These are phyloP conservation scores for Boulengeromyrus knoepffleri DNA, from an alignment of 2,113 vertebrate genomes.

Conservation along the genomic window DNA sequence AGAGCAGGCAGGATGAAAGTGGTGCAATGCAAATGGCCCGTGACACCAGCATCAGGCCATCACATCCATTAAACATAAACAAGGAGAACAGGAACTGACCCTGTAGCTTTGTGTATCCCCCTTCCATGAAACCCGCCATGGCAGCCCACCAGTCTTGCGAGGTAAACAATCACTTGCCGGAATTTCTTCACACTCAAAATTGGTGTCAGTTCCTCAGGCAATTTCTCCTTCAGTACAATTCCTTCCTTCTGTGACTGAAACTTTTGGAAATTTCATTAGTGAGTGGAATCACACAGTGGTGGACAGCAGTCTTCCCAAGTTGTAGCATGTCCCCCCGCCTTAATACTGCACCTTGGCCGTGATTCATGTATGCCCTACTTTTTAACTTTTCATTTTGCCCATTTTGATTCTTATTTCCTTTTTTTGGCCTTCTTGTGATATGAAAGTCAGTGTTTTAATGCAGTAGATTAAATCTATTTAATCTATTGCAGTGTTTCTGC, in stretches of 20 bases:
- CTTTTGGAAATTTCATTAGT: conserved; percentile 22
- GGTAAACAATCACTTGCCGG: conserved; percentile 16
- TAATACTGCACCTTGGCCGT: not conserved
- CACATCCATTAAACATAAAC: not conserved
- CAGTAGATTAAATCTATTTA: too few species aligned
- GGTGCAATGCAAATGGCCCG: conserved; percentile 3
- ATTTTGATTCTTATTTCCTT: not conserved
- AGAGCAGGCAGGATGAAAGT: not conserved
- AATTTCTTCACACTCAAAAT: conserved; percentile 23
- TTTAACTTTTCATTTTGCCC: not conserved
- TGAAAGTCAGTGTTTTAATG: not conserved
- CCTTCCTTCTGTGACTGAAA: conserved; percentile 15
- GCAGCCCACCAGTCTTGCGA: not conserved
- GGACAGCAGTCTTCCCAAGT: not conserved
- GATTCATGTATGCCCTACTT: not conserved
- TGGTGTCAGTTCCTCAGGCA: conserved; percentile 23
- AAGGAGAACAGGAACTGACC: not conserved
- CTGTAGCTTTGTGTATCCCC: not conserved
- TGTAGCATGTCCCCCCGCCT: not conserved
- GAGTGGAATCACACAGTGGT: not conserved
- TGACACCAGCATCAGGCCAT: conserved; percentile 7
- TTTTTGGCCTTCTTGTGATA: not conserved
- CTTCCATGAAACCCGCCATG: not conserved
- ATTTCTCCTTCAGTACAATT: not conserved
- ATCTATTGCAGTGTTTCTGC: too few species aligned